Conservation (phyloP, 2,888 invertebrate genomes). For the Byasa hedistus region DNA sequence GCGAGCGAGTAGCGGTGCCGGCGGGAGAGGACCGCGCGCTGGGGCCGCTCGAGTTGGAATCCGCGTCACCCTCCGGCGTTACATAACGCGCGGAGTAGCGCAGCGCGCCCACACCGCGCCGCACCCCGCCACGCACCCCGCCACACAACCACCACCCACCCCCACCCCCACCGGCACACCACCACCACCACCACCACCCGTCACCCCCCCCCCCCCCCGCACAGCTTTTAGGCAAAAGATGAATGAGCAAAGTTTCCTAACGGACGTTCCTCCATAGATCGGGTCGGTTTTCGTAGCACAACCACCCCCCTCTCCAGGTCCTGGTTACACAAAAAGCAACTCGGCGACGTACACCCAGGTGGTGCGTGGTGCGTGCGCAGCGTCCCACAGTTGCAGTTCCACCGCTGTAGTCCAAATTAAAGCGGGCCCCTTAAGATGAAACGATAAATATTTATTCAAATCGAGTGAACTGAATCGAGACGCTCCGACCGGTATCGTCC, state of each 20-base stretch:
- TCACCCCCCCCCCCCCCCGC: too few relatives aligned
- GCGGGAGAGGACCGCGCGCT: constrained; percentile 51
- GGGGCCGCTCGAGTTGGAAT: constrained; percentile 57
- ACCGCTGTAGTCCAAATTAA: neutral
- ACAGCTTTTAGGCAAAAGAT: constrained; percentile 73
- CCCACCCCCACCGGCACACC: too few relatives aligned
- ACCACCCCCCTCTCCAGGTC: constrained; percentile 66
- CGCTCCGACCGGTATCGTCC: neutral
- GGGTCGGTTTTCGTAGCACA: constrained; percentile 56
- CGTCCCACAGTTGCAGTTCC: constrained; percentile 43
- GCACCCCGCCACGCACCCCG: too few relatives aligned
- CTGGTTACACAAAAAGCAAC: too few relatives aligned
- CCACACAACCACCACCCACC: too few relatives aligned
- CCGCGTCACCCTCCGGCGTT: constrained; percentile 56
- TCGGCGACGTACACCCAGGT: neutral
- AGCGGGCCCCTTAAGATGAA: neutral
- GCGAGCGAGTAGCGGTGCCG: constrained; percentile 37
- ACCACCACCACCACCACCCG: too few relatives aligned
- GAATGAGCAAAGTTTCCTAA: constrained; percentile 77
- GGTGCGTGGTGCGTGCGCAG: constrained; percentile 30
- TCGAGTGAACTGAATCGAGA: neutral
- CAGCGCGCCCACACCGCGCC: constrained; percentile 52
- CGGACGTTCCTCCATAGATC: constrained; percentile 72
- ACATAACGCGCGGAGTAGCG: constrained; percentile 67
- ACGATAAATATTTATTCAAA: constrained; percentile 5